Conservation (phyloP, 2,113 vertebrate species). For the Condylura cristata region DNA sequence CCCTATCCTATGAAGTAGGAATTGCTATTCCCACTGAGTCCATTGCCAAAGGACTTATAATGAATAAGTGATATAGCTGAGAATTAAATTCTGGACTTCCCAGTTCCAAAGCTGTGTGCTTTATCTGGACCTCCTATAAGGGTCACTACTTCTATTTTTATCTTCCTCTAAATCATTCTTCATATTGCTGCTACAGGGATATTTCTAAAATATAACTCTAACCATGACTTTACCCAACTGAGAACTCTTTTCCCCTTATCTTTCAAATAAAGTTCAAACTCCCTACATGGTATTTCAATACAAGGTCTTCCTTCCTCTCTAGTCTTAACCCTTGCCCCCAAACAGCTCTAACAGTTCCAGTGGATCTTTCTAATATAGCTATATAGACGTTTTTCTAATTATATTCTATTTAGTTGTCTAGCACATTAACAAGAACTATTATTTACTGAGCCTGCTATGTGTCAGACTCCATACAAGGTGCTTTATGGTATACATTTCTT, state of each 20-base stretch:
- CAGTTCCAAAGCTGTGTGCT: background rate
- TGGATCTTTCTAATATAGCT: background rate
- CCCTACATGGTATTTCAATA: background rate
- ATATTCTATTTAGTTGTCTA: constrained; percentile 27
- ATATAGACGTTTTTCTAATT: background rate
- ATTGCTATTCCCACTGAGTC: constrained; percentile 12
- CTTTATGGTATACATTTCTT: constrained; percentile 27
- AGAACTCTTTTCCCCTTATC: background rate
- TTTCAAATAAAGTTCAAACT: constrained; percentile 8
- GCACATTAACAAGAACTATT: constrained; percentile 27
- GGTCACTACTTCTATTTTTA: background rate
- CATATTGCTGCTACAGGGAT: background rate
- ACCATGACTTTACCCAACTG: background rate
- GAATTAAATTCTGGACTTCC: background rate
- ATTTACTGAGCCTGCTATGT: constrained; percentile 9
- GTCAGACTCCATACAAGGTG: background rate
- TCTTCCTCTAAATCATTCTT: background rate
- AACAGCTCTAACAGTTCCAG: background rate
- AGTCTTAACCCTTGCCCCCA: background rate
- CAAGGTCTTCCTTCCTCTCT: background rate
- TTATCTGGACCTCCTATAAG: background rate
- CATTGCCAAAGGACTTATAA: background rate
- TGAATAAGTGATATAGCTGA: background rate
- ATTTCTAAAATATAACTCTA: constrained; percentile 13
- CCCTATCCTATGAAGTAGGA: background rate